phyloP scores from a whole-genome alignment of 2,888 invertebrate genomes.

The Ephialtes manifestator region DNA sequence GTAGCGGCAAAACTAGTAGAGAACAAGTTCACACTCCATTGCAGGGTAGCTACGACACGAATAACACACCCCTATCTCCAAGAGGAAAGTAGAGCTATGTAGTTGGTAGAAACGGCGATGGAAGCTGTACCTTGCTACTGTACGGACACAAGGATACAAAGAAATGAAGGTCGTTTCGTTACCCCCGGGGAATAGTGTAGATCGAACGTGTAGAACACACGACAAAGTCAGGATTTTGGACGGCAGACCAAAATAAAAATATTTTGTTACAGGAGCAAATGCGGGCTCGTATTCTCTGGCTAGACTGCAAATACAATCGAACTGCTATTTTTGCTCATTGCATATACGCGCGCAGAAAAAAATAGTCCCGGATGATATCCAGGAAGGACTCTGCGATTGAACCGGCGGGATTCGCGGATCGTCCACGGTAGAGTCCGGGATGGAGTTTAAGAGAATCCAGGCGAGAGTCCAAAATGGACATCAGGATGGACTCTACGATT shows the following conservation, averaged over 20 bases:
- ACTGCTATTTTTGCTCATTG: neutral
- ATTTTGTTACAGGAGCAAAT: too few relatives aligned
- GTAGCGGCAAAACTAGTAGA: conserved; percentile 40
- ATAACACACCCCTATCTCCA: conserved; percentile 14
- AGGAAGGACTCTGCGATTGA: too few relatives aligned
- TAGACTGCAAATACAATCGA: too few relatives aligned
- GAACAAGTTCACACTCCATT: conserved; percentile 51
- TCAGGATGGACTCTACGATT: too few relatives aligned
- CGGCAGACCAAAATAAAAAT: conserved; percentile 71
- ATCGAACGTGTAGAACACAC: conserved; percentile 58
- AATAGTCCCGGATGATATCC: too few relatives aligned
- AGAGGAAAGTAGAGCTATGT: conserved; percentile 33
- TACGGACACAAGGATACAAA: neutral
- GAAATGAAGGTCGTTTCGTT: conserved; percentile 47
- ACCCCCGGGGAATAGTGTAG: conserved; percentile 54
- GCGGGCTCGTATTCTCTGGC: too few relatives aligned
- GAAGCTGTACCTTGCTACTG: conserved; percentile 27
- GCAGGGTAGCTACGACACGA: conserved; percentile 12
- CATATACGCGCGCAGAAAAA: too few relatives aligned
- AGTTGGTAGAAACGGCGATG: conserved; percentile 39
- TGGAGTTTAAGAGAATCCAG: too few relatives aligned
- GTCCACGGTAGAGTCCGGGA: too few relatives aligned
- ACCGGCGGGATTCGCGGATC: too few relatives aligned
- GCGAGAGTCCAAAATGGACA: too few relatives aligned
- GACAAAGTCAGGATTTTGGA: conserved; percentile 77